Evolutionary conservation across 2,888 invertebrate genomes (phyloP), one percentile per base, ranked within the genome.

Genomic region (Smittia aterrima): DNA sequence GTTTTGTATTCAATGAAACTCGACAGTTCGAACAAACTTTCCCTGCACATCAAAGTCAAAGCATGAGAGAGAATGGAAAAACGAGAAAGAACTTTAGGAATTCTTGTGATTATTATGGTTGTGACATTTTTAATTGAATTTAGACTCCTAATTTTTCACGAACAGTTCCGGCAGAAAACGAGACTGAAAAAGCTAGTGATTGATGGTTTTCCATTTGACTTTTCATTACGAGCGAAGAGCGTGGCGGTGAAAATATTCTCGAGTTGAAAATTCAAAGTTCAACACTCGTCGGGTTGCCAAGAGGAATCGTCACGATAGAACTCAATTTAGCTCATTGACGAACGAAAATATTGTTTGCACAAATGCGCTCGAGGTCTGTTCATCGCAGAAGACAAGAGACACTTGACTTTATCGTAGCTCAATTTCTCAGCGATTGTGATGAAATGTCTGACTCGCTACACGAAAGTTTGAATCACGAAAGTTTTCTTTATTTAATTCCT

Each of bases 91-190:
- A 58, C 58, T 58, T 58, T 66, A 18, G 66, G 25, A 32, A 27
- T 66, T 25, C 38, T 66, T 32, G 25, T 27, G 66, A 66, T 66
- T 25, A 20, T 41, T 41, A 27, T 71, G 70, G 47, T 54, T 71
- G 70, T 71, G 70, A 71, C 70, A 71, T 54, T 71, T 71, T 71
- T 71, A 71, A 71, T 71, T 71, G 70, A 71, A 71, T 71, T 71
- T 54, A 71, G 70, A 71, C 54, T 71, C 53, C 53, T 71, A 71
- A 71, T 71, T 54, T 71, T 71, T 71, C 70, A 71, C 41, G 40
- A 47, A 66, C 47, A 47, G 7, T 47, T 38, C 38, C 47, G 3
- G 13, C 16, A 11, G 47, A 9, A 38, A 47, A 47, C 47, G 47
- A n/a, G 16, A 47, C 16, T 47, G 47, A 13, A 47, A 47, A 47